A percentile compares a stretch with the other conserved stretches of the same genome.
Conservation (phyloP, 2,888 invertebrate genomes). For the Mesochorus sp. region DNA sequence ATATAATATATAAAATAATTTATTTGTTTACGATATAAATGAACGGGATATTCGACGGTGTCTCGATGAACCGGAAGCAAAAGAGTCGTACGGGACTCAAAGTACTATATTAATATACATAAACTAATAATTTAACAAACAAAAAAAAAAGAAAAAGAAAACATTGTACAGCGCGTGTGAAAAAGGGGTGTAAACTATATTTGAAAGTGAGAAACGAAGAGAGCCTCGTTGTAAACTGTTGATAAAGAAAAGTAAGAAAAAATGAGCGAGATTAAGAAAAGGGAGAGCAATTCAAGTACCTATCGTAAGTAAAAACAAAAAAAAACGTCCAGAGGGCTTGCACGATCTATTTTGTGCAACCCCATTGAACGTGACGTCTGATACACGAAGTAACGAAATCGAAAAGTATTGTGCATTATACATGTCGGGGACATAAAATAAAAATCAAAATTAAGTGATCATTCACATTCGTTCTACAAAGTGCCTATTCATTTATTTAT, state of each 20-base stretch:
- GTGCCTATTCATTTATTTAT: not conserved
- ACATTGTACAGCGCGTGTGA: constrained; percentile 58
- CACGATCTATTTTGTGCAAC: not conserved
- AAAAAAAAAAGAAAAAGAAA: no score
- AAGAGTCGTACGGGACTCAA: constrained; percentile 50
- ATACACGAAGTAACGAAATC: constrained; percentile 62
- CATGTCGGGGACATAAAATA: constrained; percentile 72
- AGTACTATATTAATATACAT: constrained; percentile 31
- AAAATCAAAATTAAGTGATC: constrained; percentile 76
- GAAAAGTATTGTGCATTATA: constrained; percentile 73
- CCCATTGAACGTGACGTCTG: constrained; percentile 53
- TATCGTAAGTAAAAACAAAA: constrained; percentile 52
- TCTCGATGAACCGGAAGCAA: constrained; percentile 38
- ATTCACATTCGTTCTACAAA: constrained; percentile 18
- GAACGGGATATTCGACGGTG: constrained; percentile 45
- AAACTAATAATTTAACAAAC: constrained; percentile 50
- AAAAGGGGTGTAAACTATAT: constrained; percentile 48
- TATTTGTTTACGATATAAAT: constrained; percentile 64
- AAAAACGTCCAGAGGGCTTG: constrained; percentile 54
- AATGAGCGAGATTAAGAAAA: constrained; percentile 6
- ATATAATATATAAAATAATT: constrained; percentile 58
- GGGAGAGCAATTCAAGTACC: constrained; percentile 56
- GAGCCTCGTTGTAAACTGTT: constrained; percentile 19
- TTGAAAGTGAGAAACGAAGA: constrained; percentile 43
- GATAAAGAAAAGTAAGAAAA: constrained; percentile 27